Evolutionary conservation across 2,113 vertebrate species (phyloP).

Genomic region (Chamaetylas fuelleborni): DNA sequence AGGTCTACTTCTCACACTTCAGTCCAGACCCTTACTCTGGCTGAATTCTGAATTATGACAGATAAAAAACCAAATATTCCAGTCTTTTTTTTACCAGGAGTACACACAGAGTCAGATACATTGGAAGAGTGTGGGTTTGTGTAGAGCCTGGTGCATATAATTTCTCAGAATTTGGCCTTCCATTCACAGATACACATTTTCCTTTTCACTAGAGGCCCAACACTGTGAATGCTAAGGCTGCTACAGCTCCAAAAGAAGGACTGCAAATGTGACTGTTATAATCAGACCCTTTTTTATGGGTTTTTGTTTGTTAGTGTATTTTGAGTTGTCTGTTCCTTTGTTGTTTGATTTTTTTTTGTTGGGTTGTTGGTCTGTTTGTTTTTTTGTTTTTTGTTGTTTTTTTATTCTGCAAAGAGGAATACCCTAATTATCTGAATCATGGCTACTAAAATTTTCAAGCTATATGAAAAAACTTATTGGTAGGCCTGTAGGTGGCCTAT

Average conservation of each 20-base stretch:
- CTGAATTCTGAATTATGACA: neutral
- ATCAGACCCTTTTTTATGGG: neutral
- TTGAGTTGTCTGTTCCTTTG: neutral
- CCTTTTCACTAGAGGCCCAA: neutral
- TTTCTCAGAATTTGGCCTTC: neutral
- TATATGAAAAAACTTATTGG: neutral
- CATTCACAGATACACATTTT: neutral
- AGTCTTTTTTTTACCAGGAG: neutral
- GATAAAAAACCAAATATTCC: neutral
- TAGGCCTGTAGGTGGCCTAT: neutral
- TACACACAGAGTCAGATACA: neutral
- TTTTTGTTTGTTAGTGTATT: neutral
- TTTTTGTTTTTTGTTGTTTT: neutral
- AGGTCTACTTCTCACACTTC: neutral
- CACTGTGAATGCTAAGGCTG: neutral
- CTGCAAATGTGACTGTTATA: neutral
- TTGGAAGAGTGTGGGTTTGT: neutral
- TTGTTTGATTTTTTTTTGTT: neutral
- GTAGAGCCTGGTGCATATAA: neutral
- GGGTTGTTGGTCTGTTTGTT: no score
- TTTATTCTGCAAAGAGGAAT: neutral
- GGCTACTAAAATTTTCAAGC: neutral
- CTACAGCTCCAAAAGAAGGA: neutral
- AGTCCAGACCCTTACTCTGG: neutral
- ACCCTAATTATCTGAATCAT: neutral